phyloP scores from a whole-genome alignment of 1,140 invertebrate species.

The Kradibia gibbosae region DNA sequence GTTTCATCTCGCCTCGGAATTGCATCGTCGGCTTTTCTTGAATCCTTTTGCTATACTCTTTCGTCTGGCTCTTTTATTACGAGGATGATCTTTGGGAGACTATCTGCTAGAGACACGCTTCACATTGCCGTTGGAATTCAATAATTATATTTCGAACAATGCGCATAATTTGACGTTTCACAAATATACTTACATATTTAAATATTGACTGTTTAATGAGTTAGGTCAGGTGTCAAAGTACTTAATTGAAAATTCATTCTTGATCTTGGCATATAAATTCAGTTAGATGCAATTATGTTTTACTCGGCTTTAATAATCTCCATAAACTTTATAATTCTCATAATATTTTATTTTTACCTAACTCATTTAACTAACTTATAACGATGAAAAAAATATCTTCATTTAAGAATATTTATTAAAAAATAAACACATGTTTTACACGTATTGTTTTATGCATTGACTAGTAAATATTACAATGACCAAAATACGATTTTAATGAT shows the following conservation, averaged over 20 bases:
- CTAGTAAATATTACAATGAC: too few relatives aligned
- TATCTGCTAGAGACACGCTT: not conserved
- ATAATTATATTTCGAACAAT: not conserved
- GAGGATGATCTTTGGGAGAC: not conserved
- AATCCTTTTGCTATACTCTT: slow-evolving; percentile 20
- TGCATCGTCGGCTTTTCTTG: slow-evolving; percentile 3
- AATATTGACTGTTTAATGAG: not conserved
- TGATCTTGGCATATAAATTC: too few relatives aligned
- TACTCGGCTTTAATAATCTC: too few relatives aligned
- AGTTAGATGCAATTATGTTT: too few relatives aligned
- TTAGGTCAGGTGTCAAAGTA: not conserved
- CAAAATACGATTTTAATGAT: too few relatives aligned
- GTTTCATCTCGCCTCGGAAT: not conserved
- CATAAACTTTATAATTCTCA: too few relatives aligned
- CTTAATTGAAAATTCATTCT: not conserved
- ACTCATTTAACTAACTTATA: too few relatives aligned
- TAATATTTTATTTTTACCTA: too few relatives aligned
- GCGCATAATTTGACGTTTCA: not conserved
- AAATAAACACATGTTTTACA: too few relatives aligned
- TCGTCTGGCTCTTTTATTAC: slow-evolving; percentile 8
- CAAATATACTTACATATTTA: not conserved
- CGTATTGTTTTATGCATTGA: too few relatives aligned
- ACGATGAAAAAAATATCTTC: too few relatives aligned
- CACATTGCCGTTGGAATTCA: not conserved
- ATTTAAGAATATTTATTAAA: too few relatives aligned